Conservation (phyloP, 1,140 invertebrate genomes). For the Monomorium pharaonis region DNA sequence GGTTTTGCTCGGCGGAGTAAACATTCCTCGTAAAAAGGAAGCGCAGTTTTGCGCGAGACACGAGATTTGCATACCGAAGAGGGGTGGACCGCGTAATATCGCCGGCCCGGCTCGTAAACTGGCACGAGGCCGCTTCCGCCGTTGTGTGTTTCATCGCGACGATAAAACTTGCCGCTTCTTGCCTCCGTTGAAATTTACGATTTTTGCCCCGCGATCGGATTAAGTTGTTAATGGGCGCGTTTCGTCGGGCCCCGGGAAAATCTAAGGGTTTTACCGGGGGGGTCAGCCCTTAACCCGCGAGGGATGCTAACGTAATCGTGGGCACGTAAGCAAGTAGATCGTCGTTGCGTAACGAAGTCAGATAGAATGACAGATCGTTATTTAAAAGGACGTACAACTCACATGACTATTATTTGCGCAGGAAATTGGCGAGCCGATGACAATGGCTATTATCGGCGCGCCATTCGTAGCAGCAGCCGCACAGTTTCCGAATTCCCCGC, state of each 20-base stretch:
- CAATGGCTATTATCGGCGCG: slow-evolving; percentile 51
- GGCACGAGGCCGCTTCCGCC: neutral
- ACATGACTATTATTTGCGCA: slow-evolving; percentile 27
- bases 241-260: neutral
- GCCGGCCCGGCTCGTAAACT: slow-evolving; percentile 23
- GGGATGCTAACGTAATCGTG: neutral
- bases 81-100: neutral
- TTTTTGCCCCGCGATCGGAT: neutral
- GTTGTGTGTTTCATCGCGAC: neutral
- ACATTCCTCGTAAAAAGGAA: neutral
- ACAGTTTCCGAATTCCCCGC: slow-evolving; percentile 58
- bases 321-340: neutral
- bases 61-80: slow-evolving; percentile 13
- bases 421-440: slow-evolving; percentile 62
- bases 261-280: neutral
- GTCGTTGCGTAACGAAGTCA: slow-evolving; percentile 48
- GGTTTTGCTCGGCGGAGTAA: neutral
- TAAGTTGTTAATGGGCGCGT: neutral
- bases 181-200: neutral
- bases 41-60: neutral
- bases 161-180: neutral
- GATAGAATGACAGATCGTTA: slow-evolving; percentile 36
- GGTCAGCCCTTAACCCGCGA: neutral
- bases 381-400: slow-evolving; percentile 36
- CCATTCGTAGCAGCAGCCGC: neutral